Percentiles rank a stretch among this genome's conserved stretches.
These are phyloP conservation scores for Lordiphosa fenestrarum DNA, from an alignment of 2,888 invertebrate species.

Conservation along the genomic window DNA sequence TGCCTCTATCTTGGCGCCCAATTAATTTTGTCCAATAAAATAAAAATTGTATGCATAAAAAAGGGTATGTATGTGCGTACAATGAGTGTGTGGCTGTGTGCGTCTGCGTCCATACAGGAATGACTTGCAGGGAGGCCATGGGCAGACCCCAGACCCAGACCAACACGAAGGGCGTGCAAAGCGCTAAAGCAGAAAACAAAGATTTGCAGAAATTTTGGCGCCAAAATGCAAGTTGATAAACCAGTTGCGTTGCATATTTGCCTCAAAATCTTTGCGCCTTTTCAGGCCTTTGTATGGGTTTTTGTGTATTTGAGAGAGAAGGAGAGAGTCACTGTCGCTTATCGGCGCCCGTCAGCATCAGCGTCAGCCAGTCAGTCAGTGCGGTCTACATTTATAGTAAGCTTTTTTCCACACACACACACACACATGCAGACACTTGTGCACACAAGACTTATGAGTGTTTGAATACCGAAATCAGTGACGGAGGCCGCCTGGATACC, in stretches of 20 bases:
- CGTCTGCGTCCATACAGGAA: slow-evolving; percentile 6
- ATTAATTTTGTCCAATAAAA: slow-evolving; percentile 71
- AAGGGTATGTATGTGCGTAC: slow-evolving; percentile 30
- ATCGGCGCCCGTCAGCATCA: slow-evolving; percentile 52
- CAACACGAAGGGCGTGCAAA: slow-evolving; percentile 59
- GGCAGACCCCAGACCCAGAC: no score
- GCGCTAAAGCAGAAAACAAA: slow-evolving; percentile 56
- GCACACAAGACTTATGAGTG: slow-evolving; percentile 44
- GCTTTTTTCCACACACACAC: slow-evolving; percentile 13
- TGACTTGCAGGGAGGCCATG: slow-evolving; percentile 22
- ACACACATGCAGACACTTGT: slow-evolving; percentile 48
- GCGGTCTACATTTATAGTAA: slow-evolving; percentile 63
- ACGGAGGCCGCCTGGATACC: slow-evolving; percentile 16
- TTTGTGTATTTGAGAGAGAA: slow-evolving; percentile 20
- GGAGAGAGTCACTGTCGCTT: slow-evolving; percentile 36
- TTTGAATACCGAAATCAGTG: slow-evolving; percentile 45
- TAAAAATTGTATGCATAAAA: slow-evolving; percentile 65
- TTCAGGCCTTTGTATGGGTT: slow-evolving; percentile 25
- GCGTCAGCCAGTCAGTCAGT: slow-evolving; percentile 38
- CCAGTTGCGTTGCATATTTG: slow-evolving; percentile 72
- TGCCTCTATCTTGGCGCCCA: slow-evolving; percentile 72
- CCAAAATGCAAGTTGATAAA: slow-evolving; percentile 77
- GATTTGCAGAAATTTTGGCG: slow-evolving; percentile 78
- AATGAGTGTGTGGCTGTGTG: slow-evolving; percentile 11
- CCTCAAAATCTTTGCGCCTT: slow-evolving; percentile 59